Evolutionary conservation across 2,888 invertebrate genomes (phyloP).

Genomic region (Galeopsomyia nigrocyanea): DNA sequence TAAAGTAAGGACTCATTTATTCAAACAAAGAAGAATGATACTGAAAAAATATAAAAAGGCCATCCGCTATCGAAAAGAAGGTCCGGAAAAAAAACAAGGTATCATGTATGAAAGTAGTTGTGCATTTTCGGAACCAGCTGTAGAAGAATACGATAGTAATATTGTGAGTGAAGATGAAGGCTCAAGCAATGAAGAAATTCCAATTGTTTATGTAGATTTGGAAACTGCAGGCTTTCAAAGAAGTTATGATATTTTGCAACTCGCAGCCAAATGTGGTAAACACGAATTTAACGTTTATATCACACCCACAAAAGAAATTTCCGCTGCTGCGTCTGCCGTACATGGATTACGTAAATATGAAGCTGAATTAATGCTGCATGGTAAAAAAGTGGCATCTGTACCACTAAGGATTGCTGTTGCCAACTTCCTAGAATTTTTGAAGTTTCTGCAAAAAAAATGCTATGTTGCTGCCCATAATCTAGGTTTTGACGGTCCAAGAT

Average conservation of each 20-base stretch:
- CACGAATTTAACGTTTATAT: conserved; percentile 41
- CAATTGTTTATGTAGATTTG: conserved; percentile 37
- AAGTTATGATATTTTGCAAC: no score
- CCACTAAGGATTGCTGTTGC: conserved; percentile 32
- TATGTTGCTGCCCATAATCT: conserved; percentile 32
- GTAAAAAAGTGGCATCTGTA: conserved; percentile 30
- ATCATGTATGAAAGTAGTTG: neutral
- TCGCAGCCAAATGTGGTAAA: neutral
- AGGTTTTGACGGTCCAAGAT: conserved; percentile 35
- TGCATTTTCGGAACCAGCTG: conserved; percentile 3
- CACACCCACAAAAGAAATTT: conserved; percentile 39
- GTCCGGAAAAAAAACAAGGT: neutral
- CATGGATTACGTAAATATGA: conserved; percentile 37
- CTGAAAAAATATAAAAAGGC: no score
- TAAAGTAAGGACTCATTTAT: no score
- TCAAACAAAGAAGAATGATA: no score
- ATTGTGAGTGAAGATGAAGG: neutral
- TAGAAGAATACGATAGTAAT: neutral
- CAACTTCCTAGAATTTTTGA: neutral
- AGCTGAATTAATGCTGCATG: conserved; percentile 37
- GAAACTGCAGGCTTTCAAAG: conserved; percentile 31
- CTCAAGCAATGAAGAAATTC: neutral
- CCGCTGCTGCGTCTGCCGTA: conserved; percentile 39
- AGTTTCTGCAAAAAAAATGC: conserved; percentile 10
- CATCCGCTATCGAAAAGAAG: no score